Base-by-base conservation (phyloP, 2,888 invertebrate species). In the Folsomia candida region DNA sequence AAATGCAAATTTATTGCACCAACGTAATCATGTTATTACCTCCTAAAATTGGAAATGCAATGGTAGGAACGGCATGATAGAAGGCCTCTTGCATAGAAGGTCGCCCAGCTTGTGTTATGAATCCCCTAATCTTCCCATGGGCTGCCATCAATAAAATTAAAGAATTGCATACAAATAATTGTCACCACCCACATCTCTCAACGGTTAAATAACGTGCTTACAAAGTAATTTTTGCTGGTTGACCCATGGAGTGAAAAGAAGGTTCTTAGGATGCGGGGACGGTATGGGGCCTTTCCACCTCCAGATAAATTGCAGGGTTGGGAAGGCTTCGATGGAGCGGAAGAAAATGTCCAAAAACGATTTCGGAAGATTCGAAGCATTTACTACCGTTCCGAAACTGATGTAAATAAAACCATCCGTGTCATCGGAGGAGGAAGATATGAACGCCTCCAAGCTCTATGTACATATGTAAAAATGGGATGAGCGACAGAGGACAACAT, bases 91-190 rank as follows among this genome's bases (percentile, higher is more conserved):
- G 86, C 1, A 88, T 84, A 60, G 89, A 87, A 75, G 89, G 87
- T 71, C 88, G 84, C 1, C 89, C 90, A 2, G 89, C 89, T 80
- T 90, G 90, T 0, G 88, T 86, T 77, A 90, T 86, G 79, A 90
- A 89, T 0, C 86, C 81, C 74, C 84, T 85, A 1, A 87, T 83
- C 69, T 86, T 87, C 1, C 84, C 83, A 82, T 88, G 87, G 1
- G 84, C 86, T 86, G 77, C n/a, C 4, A 11, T 47, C 18, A 11
- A 47, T n/a, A 37, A 37, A 37, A 37, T 37, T 20, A 54, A 54
- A 20, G 54, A 20, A 54, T 47, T 47, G 18, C 47, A 47, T n/a
- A 47, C 47, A 47, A 47, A 11, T 9, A 47, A 18, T 11, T 9
- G 47, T 47, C 47, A 47, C 9, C 9, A 47, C 9, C 47, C 18